These are phyloP conservation scores for Valencia hispanica DNA, from an alignment of 2,797 vertebrate genomes.

Conservation along the genomic window DNA sequence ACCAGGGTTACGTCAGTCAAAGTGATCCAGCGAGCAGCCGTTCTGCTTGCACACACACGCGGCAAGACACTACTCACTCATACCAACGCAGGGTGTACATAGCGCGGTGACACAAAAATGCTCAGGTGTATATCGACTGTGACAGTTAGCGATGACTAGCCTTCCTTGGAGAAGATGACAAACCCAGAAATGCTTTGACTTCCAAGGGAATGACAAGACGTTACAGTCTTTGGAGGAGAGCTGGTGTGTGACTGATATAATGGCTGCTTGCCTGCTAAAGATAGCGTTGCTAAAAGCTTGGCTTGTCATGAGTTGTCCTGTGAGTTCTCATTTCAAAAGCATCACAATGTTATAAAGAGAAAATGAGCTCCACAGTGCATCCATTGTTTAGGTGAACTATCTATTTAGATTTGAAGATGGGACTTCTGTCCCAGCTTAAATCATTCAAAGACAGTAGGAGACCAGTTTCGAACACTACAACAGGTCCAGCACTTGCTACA, in stretches of 20 bases:
- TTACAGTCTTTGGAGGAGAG: slow-evolving; percentile 69
- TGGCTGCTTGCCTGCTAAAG: slow-evolving; percentile 64
- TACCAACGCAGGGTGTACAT: slow-evolving; percentile 55
- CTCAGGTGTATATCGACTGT: slow-evolving; percentile 79
- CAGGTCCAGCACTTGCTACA: background rate
- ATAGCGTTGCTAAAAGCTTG: slow-evolving; percentile 56
- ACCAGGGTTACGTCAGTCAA: slow-evolving; percentile 81
- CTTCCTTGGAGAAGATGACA: slow-evolving; percentile 76
- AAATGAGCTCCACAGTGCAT: slow-evolving; percentile 12
- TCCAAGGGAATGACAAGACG: slow-evolving; percentile 72
- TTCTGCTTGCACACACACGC: slow-evolving; percentile 86
- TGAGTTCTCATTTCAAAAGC: slow-evolving; percentile 49
- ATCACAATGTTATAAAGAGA: slow-evolving; percentile 22
- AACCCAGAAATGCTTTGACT: slow-evolving; percentile 73
- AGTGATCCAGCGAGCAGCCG: slow-evolving; percentile 75
- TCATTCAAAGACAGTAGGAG: slow-evolving; percentile 2
- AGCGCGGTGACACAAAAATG: slow-evolving; percentile 71
- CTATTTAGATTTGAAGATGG: slow-evolving; percentile 14
- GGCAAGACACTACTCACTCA: slow-evolving; percentile 72
- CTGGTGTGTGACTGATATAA: slow-evolving; percentile 75
- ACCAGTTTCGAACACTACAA: background rate
- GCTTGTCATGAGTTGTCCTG: slow-evolving; percentile 49
- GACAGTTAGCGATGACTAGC: slow-evolving; percentile 80
- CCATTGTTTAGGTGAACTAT: slow-evolving; percentile 9
- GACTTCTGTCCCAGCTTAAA: slow-evolving; percentile 8